Evolutionary conservation across 2,888 invertebrate species (phyloP).

Genomic region (Kryphioiulus occultus): DNA sequence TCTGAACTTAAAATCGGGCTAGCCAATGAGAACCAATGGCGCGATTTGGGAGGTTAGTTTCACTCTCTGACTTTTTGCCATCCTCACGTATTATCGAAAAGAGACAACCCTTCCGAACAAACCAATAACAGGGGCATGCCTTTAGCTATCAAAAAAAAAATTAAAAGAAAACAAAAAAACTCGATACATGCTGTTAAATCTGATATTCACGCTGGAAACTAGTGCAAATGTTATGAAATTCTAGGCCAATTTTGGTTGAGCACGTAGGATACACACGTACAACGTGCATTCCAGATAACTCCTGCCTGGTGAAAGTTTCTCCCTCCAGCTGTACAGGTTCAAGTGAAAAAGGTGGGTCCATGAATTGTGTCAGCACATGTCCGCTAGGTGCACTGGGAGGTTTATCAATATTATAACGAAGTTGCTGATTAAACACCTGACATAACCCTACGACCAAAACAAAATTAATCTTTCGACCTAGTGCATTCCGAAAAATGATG

Average conservation of each 20-base stretch:
- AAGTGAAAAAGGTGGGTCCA: conserved; percentile 33
- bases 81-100: neutral
- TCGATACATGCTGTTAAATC: conserved; percentile 15
- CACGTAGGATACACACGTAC: conserved; percentile 36
- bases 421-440: neutral
- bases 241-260: conserved; percentile 36
- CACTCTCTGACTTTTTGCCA: conserved; percentile 25
- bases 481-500: neutral
- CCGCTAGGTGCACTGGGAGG: neutral
- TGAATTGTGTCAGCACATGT: conserved; percentile 10
- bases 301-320: conserved; percentile 4
- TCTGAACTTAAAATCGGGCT: neutral
- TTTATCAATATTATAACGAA: neutral
- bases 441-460: neutral
- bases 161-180: neutral
- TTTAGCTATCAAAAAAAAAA: conserved; percentile 15
- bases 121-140: conserved; percentile 10
- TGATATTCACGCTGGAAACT: conserved; percentile 36
- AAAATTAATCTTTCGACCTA: neutral
- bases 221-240: conserved; percentile 32
- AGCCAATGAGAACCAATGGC: conserved; percentile 30
- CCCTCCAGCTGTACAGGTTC: conserved; percentile 40
- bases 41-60: conserved; percentile 13
- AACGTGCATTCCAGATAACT: conserved; percentile 34
- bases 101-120: conserved; percentile 6